Conservation (phyloP, 1,140 invertebrate genomes). For the Telenomus remus region DNA sequence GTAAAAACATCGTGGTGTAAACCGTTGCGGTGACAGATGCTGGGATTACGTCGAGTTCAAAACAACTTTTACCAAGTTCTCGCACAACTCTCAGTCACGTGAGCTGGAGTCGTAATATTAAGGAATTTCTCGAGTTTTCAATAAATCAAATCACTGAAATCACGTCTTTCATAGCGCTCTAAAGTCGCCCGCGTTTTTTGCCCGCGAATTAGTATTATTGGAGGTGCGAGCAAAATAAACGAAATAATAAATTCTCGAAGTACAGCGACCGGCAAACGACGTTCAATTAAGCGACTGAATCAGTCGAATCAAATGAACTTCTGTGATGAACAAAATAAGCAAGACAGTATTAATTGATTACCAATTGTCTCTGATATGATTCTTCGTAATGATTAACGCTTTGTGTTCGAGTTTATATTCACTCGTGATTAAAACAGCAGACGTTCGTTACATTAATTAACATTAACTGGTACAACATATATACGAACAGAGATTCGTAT, state of each 20-base stretch:
- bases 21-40: conserved; percentile 39
- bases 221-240: no score
- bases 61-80: conserved; percentile 43
- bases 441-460: conserved; percentile 47
- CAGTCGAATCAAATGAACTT: not conserved
- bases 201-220: no score
- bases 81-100: conserved; percentile 23
- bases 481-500: conserved; percentile 31
- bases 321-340: no score
- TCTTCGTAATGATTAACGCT: not conserved
- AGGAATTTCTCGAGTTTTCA: conserved; percentile 1
- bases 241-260: no score
- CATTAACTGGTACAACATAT: conserved; percentile 33
- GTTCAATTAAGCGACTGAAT: not conserved
- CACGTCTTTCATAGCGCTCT: not conserved
- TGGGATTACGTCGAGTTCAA: conserved; percentile 35
- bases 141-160: conserved; percentile 6
- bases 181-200: no score
- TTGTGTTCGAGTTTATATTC: not conserved
- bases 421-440: conserved; percentile 22
- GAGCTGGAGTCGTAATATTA: conserved; percentile 21
- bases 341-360: no score
- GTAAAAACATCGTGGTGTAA: conserved; percentile 28
- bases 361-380: no score
- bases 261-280: not conserved